Percentiles rank a stretch among this genome's conserved stretches.
phyloP scores from a whole-genome alignment of 2,888 invertebrate species.

The Microctonus hyperodae region DNA sequence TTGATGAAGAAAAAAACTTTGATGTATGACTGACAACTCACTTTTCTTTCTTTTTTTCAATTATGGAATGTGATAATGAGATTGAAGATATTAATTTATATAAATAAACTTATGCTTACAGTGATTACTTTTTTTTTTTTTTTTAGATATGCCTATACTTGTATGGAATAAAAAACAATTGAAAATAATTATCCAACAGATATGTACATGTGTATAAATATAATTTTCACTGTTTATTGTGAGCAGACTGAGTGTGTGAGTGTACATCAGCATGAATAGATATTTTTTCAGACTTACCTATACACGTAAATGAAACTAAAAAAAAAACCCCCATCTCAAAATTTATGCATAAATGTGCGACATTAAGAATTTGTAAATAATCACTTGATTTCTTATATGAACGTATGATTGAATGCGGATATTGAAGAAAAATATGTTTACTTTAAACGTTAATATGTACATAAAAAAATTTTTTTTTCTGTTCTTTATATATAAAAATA shows the following conservation, averaged over 20 bases:
- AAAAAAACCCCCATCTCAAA: background rate
- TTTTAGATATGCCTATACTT: background rate
- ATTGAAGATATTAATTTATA: too few species aligned
- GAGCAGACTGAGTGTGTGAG: conserved; percentile 18
- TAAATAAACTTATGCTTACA: background rate
- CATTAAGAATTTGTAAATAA: background rate
- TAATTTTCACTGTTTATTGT: conserved; percentile 9
- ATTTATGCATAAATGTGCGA: background rate
- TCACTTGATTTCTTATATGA: background rate
- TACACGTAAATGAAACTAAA: background rate
- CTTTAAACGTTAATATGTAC: background rate
- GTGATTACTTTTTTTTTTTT: background rate
- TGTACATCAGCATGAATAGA: background rate
- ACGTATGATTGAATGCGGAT: background rate
- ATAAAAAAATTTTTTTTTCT: background rate
- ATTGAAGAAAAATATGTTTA: background rate
- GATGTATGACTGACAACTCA: background rate
- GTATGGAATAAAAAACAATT: background rate
- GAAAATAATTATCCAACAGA: background rate
- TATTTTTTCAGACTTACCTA: background rate
- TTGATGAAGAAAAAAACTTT: background rate
- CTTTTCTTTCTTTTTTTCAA: too few species aligned
- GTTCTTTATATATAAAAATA: background rate
- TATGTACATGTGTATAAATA: background rate
- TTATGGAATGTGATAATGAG: too few species aligned